phyloP scores from a whole-genome alignment of 2,888 invertebrate genomes.

The Erebia aethiops region DNA sequence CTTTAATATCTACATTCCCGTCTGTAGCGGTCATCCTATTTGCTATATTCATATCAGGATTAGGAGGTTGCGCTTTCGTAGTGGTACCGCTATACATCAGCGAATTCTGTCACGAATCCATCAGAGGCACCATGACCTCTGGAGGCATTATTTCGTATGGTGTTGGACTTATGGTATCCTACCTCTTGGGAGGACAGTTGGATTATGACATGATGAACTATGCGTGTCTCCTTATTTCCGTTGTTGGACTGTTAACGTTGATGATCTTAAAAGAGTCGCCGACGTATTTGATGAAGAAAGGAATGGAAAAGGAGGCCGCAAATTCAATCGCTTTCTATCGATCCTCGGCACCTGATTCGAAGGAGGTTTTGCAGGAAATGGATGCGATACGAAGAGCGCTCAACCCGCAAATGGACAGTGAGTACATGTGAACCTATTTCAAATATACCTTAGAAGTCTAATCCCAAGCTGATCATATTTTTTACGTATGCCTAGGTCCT shows the following conservation, averaged over 20 bases:
- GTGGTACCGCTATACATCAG: slow-evolving; percentile 52
- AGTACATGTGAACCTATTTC: too few species aligned
- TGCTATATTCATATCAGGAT: slow-evolving; percentile 59
- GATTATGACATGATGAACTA: slow-evolving; percentile 59
- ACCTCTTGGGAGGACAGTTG: slow-evolving; percentile 58
- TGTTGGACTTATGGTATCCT: slow-evolving; percentile 49
- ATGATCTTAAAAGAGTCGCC: slow-evolving; percentile 57
- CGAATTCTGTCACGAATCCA: slow-evolving; percentile 51
- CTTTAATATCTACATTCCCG: slow-evolving; percentile 50
- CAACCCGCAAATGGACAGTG: slow-evolving; percentile 43
- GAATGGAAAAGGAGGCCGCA: slow-evolving; percentile 56
- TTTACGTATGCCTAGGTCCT: too few species aligned
- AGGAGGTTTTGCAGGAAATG: slow-evolving; percentile 44
- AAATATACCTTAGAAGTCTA: too few species aligned
- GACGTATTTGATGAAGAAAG: slow-evolving; percentile 48
- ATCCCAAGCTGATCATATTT: too few species aligned
- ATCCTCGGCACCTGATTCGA: slow-evolving; percentile 43
- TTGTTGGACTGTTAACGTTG: slow-evolving; percentile 48
- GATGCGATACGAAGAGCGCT: slow-evolving; percentile 42
- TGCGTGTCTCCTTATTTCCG: slow-evolving; percentile 50
- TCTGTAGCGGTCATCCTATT: slow-evolving; percentile 57
- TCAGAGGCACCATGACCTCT: slow-evolving; percentile 51
- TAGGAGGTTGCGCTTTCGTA: slow-evolving; percentile 55
- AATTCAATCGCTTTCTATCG: slow-evolving; percentile 62
- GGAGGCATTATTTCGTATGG: slow-evolving; percentile 47